Conservation (phyloP, 2,797 vertebrate species). For the Typhlichthys subterraneus region DNA sequence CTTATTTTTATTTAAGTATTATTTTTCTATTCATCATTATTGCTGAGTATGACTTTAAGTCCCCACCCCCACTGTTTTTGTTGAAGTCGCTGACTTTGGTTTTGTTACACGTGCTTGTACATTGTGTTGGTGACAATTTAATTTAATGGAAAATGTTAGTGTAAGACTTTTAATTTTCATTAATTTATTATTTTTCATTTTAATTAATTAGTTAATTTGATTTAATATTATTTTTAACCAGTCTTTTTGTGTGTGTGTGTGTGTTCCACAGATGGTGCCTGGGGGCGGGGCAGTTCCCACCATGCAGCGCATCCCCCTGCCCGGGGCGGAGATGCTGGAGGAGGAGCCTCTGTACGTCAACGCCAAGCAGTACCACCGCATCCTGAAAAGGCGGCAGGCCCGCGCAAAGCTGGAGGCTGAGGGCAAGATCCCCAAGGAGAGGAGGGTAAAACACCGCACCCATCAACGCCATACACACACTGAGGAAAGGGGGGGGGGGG, state of each 20-base stretch:
- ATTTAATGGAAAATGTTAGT: too few species aligned
- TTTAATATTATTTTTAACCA: neutral
- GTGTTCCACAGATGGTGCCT: slow-evolving; percentile 88
- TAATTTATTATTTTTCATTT: too few species aligned
- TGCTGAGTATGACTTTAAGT: too few species aligned
- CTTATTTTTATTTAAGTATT: too few species aligned
- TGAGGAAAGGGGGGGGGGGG: too few species aligned
- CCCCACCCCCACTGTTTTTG: too few species aligned
- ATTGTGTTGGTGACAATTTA: too few species aligned
- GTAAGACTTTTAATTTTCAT: too few species aligned
- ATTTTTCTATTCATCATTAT: too few species aligned
- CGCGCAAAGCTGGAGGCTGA: slow-evolving; percentile 97
- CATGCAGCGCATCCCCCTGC: slow-evolving; percentile 95
- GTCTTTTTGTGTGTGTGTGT: slow-evolving; percentile 30
- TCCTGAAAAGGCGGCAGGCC: slow-evolving; percentile 93
- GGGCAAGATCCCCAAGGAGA: slow-evolving; percentile 97
- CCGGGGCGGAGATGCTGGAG: slow-evolving; percentile 97
- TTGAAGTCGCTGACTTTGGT: too few species aligned
- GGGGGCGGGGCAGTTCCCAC: slow-evolving; percentile 89
- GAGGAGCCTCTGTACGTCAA: slow-evolving; percentile 93
- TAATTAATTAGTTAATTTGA: too few species aligned
- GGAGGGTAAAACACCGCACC: slow-evolving; percentile 80
- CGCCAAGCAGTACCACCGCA: slow-evolving; percentile 84
- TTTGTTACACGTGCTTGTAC: too few species aligned
- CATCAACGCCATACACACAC: neutral